These are phyloP conservation scores for Erythrolamprus reginae DNA, from an alignment of 2,113 vertebrate species.

Conservation along the genomic window DNA sequence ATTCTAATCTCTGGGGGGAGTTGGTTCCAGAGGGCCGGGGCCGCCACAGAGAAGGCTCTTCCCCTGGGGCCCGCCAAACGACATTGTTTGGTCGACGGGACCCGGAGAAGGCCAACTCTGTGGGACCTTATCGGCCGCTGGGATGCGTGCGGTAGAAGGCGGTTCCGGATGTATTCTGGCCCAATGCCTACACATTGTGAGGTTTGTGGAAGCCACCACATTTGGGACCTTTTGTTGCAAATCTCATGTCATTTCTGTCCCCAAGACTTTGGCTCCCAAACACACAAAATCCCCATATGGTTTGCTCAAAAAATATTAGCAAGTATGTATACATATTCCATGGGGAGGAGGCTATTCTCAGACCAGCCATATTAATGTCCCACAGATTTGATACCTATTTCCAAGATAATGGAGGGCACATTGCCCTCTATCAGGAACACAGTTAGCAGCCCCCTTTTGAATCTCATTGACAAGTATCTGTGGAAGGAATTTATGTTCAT, in stretches of 20 bases:
- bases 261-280: background rate
- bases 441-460: background rate
- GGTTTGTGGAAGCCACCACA: background rate
- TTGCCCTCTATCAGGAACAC: background rate
- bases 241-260: background rate
- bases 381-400: background rate
- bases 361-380: background rate
- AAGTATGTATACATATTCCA: background rate
- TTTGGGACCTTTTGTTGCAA: background rate
- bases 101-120: too few relatives aligned
- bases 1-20: too few relatives aligned
- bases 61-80: too few relatives aligned
- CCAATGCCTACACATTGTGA: background rate
- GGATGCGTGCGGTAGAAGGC: too few relatives aligned
- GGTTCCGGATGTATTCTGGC: too few relatives aligned
- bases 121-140: too few relatives aligned
- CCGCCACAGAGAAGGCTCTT: too few relatives aligned
- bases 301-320: background rate
- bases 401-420: background rate
- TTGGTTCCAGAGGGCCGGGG: too few relatives aligned
- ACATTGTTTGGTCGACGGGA: too few relatives aligned
- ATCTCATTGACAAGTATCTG: background rate
- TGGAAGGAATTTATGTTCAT: background rate
- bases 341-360: background rate
- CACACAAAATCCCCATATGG: background rate